phyloP scores from a whole-genome alignment of 2,888 invertebrate genomes.

The Colostygia pectinataria region DNA sequence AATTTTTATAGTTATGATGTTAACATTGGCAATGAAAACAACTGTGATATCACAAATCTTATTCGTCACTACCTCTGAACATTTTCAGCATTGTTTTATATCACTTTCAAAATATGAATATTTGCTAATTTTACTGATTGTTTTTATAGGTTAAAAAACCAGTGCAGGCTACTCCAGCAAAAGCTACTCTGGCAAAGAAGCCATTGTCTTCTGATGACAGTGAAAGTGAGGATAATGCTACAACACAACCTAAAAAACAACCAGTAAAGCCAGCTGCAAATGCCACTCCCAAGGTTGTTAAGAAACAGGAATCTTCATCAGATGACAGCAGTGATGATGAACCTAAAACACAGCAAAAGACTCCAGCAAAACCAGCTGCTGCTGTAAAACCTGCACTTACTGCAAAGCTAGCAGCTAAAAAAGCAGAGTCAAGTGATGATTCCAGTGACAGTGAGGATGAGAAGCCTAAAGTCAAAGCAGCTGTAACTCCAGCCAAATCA shows the following conservation, averaged over 20 bases:
- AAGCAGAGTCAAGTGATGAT: conserved; percentile 47
- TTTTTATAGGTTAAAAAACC: conserved; percentile 31
- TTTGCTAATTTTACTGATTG: background rate
- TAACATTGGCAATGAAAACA: conserved; percentile 19
- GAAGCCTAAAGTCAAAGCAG: conserved; percentile 55
- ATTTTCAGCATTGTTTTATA: background rate
- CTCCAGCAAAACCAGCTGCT: conserved; percentile 37
- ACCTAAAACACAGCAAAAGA: conserved; percentile 28
- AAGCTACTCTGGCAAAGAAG: conserved; percentile 32
- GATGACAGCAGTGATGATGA: conserved; percentile 50
- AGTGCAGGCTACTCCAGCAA: conserved; percentile 26
- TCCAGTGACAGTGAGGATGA: conserved; percentile 46
- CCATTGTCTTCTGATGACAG: conserved; percentile 54
- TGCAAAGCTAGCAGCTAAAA: conserved; percentile 31
- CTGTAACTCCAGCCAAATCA: conserved; percentile 42
- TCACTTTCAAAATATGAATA: background rate
- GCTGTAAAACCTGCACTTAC: conserved; percentile 31
- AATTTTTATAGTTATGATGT: conserved; percentile 23
- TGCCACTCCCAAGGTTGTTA: conserved; percentile 46
- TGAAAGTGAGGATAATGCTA: conserved; percentile 46
- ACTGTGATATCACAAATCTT: conserved; percentile 34
- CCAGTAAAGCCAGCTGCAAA: conserved; percentile 48
- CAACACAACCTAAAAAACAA: conserved; percentile 43
- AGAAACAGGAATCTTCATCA: conserved; percentile 57
- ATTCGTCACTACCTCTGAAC: conserved; percentile 77